Conservation (phyloP, 2,888 invertebrate genomes). For the Cephonodes hylas region DNA sequence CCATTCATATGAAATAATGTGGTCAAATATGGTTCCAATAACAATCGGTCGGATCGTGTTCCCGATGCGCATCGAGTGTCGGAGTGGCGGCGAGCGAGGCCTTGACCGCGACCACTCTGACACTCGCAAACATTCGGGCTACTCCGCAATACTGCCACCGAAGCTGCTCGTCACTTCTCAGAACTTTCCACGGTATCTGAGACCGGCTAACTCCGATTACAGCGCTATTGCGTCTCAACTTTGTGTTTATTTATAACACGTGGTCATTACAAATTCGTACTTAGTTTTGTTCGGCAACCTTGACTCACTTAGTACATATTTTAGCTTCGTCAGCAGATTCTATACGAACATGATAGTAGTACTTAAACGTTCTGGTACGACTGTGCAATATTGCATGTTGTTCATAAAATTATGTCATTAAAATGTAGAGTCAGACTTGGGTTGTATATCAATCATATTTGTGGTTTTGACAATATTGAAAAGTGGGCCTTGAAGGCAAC, state of each 20-base stretch:
- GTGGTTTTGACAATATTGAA: constrained; percentile 23
- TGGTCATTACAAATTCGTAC: constrained; percentile 26
- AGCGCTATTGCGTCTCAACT: constrained; percentile 42
- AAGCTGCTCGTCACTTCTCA: constrained; percentile 55
- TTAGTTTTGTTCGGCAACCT: constrained; percentile 26
- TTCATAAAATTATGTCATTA: not conserved
- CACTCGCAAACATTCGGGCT: constrained; percentile 41
- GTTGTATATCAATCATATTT: not conserved
- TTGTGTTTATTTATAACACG: constrained; percentile 34
- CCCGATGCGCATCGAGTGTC: constrained; percentile 52
- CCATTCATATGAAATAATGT: constrained; percentile 22
- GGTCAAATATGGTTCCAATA: constrained; percentile 42
- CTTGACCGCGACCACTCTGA: constrained; percentile 60
- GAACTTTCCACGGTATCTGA: constrained; percentile 44
- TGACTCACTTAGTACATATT: constrained; percentile 23
- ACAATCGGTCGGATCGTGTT: constrained; percentile 47
- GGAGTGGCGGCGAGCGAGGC: constrained; percentile 48
- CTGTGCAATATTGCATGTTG: not conserved
- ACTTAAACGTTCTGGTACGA: not conserved
- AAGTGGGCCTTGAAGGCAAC: constrained; percentile 50
- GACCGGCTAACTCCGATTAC: constrained; percentile 50
- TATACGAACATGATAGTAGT: not conserved
- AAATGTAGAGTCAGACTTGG: not conserved
- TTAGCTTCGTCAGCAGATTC: not conserved
- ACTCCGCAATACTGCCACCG: constrained; percentile 42